Evolutionary conservation across 2,113 vertebrate species (phyloP), one percentile per base, ranked within the genome.

Genomic region (Ranitomeya variabilis): DNA sequence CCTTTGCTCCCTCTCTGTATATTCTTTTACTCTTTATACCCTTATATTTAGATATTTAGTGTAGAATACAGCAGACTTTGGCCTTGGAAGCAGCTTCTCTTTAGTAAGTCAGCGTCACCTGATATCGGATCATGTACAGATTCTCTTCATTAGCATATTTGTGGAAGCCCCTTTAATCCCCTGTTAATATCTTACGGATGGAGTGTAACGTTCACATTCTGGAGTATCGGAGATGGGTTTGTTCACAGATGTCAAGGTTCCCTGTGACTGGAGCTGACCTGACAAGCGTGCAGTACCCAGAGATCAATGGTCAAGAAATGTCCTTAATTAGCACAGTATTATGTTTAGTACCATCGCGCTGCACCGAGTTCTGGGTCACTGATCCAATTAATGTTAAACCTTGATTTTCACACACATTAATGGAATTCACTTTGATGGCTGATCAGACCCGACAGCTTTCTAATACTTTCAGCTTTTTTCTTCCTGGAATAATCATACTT

Each of bases 221-320:
- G 62, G 23, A 55, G 62, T 31, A 59, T 87, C 9, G 51, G 52
- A 19, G 86, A 31, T 59, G 78, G 62, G n/a, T 71, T 54, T 54
- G 45, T 85, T 85, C 83, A 85, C 55, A 80, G 60, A 86, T 86
- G 73, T 78, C 71, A 79, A 59, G 78, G 45, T 80, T 19, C n/a
- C 52, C 15, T 80, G 59, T 87, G 86, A 87, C 77, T 80, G 86
- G 45, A 87, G 86, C 86, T 79, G 62, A 87, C 86, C 60, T 87
- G 86, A 87, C 86, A 87, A 71, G 86, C 86, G 31, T 87, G 86
- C 52, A 71, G 26, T 3, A 54, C 78, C 78, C 16, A 23, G 78
- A 87, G 86, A 87, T 87, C 86, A 87, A 80, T 87, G 76, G 86
- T 87, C 77, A 79, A 80, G 76, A 87, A 87, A 87, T 87, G 86